Evolutionary conservation across 2,113 vertebrate genomes (phyloP), one percentile per base, ranked within the genome.

Genomic region (Chlorodrepanis virens): DNA sequence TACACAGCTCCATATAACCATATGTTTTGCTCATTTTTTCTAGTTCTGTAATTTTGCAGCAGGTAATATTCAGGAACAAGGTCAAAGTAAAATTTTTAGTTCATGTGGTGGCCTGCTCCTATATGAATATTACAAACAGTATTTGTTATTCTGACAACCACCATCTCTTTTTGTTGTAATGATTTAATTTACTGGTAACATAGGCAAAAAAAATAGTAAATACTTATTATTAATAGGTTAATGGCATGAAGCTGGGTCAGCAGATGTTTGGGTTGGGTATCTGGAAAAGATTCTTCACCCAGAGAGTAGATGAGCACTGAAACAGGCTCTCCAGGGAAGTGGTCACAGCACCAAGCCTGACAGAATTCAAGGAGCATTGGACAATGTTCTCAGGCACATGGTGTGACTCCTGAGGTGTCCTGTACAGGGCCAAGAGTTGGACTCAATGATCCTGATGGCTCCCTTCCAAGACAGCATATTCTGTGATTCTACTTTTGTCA

Each of bases 281-380:
- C 10, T 39, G 72, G 33, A 45, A 60, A 60, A 52, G 4, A 3
- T 50, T 68, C 15, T 60, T 45, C 22, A 37, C 6, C 10, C 53
- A 44, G 27, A 52, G 14, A 9, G 14, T 44, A 4, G 0, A 1
- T 52, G 14, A 1, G 6, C 9, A 10, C n/a, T 71, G 20, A 16
- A 29, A 25, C 5, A 35, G 44, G 19, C 7, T 87, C 29, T 13
- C 9, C 29, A 64, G 17, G 40, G 11, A 21, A 56, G 11, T 8
- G 13, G 5, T 12, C 9, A 49, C 29, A 71, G 25, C 16, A 35
- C 3, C 6, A 53, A 40, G 7, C 15, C n/a, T 40, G n/a, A 24
- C 2, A 25, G 18, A 78, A 6, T n/a, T 63, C 49, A 21, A 24
- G 17, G 6, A 24, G 2, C 0, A 0, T 20, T 40, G n/a, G 10